phyloP scores from a whole-genome alignment of 2,113 vertebrate genomes.

The Podarcis cretensis region DNA sequence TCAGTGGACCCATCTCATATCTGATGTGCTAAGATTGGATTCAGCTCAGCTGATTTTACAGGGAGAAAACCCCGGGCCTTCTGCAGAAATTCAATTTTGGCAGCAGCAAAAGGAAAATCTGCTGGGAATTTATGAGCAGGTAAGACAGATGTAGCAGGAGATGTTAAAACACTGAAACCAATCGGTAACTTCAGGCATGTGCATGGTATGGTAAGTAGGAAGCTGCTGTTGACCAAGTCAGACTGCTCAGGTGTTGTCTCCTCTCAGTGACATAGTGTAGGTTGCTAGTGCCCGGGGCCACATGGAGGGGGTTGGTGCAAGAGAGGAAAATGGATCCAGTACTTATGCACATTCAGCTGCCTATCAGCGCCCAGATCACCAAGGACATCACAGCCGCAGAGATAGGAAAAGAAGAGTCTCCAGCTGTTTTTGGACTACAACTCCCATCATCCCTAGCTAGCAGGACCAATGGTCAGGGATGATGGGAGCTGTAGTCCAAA shows the following conservation, averaged over 20 bases:
- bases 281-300: not conserved
- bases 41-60: slow-evolving; percentile 66
- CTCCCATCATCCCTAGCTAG: too few relatives aligned
- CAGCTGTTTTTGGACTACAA: too few relatives aligned
- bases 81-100: slow-evolving; percentile 80
- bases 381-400: not conserved
- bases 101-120: slow-evolving; percentile 75
- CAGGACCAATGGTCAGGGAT: too few relatives aligned
- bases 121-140: slow-evolving; percentile 78
- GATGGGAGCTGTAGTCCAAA: too few relatives aligned
- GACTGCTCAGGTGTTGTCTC: not conserved
- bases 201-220: not conserved
- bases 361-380: not conserved
- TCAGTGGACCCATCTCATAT: slow-evolving; percentile 73
- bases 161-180: slow-evolving; percentile 25
- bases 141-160: slow-evolving; percentile 41
- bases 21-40: slow-evolving; percentile 74
- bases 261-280: not conserved
- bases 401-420: too few relatives aligned
- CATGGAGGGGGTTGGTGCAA: not conserved
- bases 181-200: not conserved
- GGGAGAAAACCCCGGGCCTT: slow-evolving; percentile 74
- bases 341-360: not conserved
- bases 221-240: not conserved
- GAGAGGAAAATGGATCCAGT: not conserved